Evolutionary conservation across 2,113 vertebrate species (phyloP), one percentile per base, ranked within the genome.

Genomic region (Otus sunia): DNA sequence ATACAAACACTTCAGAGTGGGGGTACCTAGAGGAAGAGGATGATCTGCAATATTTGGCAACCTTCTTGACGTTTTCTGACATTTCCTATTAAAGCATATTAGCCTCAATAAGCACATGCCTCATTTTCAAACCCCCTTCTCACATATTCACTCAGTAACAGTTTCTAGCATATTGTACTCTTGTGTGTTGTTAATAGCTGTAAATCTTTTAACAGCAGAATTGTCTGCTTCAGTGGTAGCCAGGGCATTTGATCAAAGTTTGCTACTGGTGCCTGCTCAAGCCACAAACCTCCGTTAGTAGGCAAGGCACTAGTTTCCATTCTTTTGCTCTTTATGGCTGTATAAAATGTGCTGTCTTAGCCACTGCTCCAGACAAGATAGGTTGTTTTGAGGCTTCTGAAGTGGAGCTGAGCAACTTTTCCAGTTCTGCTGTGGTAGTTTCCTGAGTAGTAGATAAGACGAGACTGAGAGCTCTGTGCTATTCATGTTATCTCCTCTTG

Each of bases 131-230:
- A 62, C 71, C 21, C 36, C 14, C 6, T 78, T 94, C 79, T 93
- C 80, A 59, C 52, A 47, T 66, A 84, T 83, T 92, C 47, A 62
- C 74, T 66, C 9, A 27, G 22, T 82, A 79, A 95, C 71, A 34
- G 21, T 77, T 66, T 56, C 64, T 50, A 96, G 77, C 56, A 74
- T 91, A 90, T 78, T 75, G 11, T 71, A 49, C 50, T 68, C 66
- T 12, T 66, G 91, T 96, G 90, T 92, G 20, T 60, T 93, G 63
- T 90, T 92, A 96, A 36, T 39, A 66, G 55, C 63, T 81, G 47
- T 69, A 97, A 96, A 96, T 94, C 86, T 85, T 87, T 95, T 74
- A 94, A 66, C 39, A 82, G 50, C 15, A 62, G 83, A 93, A 39
- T 34, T 88, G 34, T 71, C 69, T 80, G 22, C 49, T 89, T 97